Evolutionary conservation across 2,888 invertebrate genomes (phyloP), one percentile per base, ranked within the genome.

Genomic region (Chrysomela aeneicollis): DNA sequence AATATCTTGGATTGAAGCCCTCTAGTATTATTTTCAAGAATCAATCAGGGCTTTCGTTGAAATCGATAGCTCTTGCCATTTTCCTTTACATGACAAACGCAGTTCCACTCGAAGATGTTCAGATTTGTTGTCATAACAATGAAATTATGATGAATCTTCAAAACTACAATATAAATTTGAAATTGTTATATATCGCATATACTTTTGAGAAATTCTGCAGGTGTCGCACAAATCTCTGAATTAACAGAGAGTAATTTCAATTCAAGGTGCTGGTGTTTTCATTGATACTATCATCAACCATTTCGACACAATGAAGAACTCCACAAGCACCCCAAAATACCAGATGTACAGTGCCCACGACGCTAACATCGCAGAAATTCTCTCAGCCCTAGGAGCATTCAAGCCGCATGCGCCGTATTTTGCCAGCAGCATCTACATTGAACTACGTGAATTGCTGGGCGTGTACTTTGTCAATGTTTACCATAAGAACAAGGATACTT

Each of bases 311-410:
- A 61, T 63, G 42, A 2, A 32, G 12, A 46, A 62, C 26, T n/a
- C 42, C 5, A 21, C 55, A n/a, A 35, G 21, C 22, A 22, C 17
- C 12, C 35, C 49, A 32, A 64, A 63, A 50, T 66, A 53, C 35
- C 51, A 47, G 49, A 61, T 66, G 37, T 66, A 61, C 58, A 68
- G 68, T 32, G 66, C 22, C 5, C 68, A 68, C 30, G 68, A 68
- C 21, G 30, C 35, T 10, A 68, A 68, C 22, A 26, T 68, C 17
- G 61, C 59, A 6, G 12, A 32, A 12, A 32, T 66, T 9, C 42
- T 68, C 4, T 59, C 63, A 18, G 66, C 53, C n/a, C 15, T 68
- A 18, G 66, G 66, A 22, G 63, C 58, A 1, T 67, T 42, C 30
- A n/a, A 46, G 15, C 47, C 61, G 18, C 42, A 30, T 15, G 12